phyloP scores from a whole-genome alignment of 2,888 invertebrate genomes.

The Nebria salina region DNA sequence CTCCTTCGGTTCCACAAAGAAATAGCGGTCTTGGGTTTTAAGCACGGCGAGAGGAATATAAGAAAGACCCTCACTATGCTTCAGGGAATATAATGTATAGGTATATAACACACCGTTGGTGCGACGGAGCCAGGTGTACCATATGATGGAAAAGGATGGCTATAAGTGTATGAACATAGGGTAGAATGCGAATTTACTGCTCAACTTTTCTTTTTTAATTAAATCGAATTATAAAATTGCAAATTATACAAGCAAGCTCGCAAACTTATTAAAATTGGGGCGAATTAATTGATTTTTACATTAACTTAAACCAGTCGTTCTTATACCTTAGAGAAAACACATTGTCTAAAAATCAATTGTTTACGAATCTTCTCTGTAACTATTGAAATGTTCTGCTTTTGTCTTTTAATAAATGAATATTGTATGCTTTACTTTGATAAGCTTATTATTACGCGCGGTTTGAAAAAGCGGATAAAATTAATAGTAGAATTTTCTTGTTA shows the following conservation, averaged over 20 bases:
- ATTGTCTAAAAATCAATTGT: no score
- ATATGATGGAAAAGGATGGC: neutral
- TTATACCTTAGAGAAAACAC: no score
- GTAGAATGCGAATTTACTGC: neutral
- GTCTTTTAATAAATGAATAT: no score
- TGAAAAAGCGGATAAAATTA: no score
- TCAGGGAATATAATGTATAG: neutral
- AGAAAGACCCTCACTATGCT: constrained; percentile 1
- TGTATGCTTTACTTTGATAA: no score
- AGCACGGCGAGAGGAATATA: neutral
- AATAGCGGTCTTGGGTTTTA: constrained; percentile 1
- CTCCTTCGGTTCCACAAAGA: constrained; percentile 1
- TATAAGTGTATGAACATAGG: neutral
- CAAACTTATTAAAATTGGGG: neutral
- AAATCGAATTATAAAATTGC: neutral
- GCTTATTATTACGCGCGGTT: no score
- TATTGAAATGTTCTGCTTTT: no score
- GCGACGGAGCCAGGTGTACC: neutral
- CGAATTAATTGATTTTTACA: neutral
- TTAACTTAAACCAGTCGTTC: no score
- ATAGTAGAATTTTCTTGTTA: neutral
- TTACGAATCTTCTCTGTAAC: no score
- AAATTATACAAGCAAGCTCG: neutral
- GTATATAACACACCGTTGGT: neutral
- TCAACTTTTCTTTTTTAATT: neutral